phyloP scores from a whole-genome alignment of 2,888 invertebrate species.

The Sussaba pulchella region DNA sequence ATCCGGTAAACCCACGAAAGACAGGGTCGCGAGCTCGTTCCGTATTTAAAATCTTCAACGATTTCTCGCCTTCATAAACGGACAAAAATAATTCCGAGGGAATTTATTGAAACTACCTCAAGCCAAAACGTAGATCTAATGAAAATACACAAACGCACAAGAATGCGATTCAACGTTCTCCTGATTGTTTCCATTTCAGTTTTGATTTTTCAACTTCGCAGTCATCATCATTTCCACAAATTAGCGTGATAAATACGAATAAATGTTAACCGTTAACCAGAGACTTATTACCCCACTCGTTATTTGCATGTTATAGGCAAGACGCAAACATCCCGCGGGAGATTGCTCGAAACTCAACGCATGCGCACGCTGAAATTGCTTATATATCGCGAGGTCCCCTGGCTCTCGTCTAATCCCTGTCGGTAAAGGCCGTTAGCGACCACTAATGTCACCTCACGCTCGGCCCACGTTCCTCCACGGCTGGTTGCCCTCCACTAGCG shows the following conservation, averaged over 20 bases:
- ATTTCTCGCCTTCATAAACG: too few species aligned
- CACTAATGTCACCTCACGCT: constrained; percentile 66
- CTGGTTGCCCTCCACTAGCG: constrained; percentile 31
- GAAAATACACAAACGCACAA: too few species aligned
- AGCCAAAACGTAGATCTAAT: background rate
- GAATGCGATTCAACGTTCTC: too few species aligned
- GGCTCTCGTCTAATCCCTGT: constrained; percentile 63
- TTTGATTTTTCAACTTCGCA: too few species aligned
- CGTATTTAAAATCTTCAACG: background rate
- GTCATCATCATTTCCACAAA: constrained; percentile 1
- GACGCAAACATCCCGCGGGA: constrained; percentile 16
- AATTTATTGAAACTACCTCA: background rate
- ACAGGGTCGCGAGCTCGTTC: background rate
- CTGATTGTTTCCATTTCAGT: background rate
- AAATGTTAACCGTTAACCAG: constrained; percentile 25
- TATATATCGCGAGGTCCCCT: constrained; percentile 30
- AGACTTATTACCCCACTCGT: constrained; percentile 33
- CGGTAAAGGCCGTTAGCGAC: constrained; percentile 62
- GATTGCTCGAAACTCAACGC: constrained; percentile 43
- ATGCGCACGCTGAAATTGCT: constrained; percentile 52
- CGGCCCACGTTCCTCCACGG: constrained; percentile 58
- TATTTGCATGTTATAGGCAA: constrained; percentile 42
- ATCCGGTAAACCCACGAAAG: background rate
- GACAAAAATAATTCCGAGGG: background rate
- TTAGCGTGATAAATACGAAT: constrained; percentile 8